phyloP scores from a whole-genome alignment of 2,888 invertebrate genomes.

The Cerastis rubricosa region DNA sequence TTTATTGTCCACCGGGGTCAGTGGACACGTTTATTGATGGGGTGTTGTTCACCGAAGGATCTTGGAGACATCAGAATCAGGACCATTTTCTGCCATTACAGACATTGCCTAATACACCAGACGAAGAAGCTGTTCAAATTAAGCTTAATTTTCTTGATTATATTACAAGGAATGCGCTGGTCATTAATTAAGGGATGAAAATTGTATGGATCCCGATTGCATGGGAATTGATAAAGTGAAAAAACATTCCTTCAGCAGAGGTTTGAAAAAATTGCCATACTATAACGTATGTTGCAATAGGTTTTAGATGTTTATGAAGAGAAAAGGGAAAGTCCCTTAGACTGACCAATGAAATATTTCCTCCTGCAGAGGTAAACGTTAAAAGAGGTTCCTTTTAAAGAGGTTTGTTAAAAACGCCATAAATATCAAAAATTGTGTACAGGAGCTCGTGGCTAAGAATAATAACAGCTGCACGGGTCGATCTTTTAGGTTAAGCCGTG shows the following conservation, averaged over 20 bases:
- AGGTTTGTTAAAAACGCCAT: neutral
- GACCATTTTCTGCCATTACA: slow-evolving; percentile 47
- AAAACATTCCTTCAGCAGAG: neutral
- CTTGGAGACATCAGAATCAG: slow-evolving; percentile 45
- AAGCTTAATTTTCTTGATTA: slow-evolving; percentile 40
- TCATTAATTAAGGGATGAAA: neutral
- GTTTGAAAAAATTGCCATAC: neutral
- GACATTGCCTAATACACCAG: slow-evolving; percentile 15
- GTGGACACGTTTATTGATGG: slow-evolving; percentile 44
- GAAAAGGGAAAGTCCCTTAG: neutral
- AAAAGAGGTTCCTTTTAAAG: neutral
- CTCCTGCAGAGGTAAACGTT: neutral
- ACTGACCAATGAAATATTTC: neutral
- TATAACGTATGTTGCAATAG: neutral
- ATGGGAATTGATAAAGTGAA: neutral
- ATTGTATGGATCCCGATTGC: neutral
- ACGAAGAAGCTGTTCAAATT: slow-evolving; percentile 14
- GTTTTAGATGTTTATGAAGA: neutral
- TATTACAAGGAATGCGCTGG: slow-evolving; percentile 23
- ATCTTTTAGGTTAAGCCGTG: too few species aligned
- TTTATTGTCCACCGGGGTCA: slow-evolving; percentile 35
- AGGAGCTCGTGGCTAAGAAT: too few species aligned
- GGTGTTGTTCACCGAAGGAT: slow-evolving; percentile 24
- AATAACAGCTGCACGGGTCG: too few species aligned
- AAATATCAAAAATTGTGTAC: neutral